phyloP scores from a whole-genome alignment of 2,888 invertebrate genomes.

The Heliconius aoede region DNA sequence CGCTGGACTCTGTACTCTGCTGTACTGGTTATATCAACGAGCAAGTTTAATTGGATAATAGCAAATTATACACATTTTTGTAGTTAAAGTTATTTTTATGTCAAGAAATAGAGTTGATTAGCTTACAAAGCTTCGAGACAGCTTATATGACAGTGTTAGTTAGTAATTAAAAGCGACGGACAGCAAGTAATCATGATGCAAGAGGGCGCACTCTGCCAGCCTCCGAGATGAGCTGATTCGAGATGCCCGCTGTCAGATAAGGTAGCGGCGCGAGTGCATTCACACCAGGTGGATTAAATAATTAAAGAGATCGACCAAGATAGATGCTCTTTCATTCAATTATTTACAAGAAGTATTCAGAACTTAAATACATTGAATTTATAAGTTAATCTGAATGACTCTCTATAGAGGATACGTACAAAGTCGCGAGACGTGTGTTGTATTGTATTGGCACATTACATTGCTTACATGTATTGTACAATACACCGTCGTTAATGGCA shows the following conservation, averaged over 20 bases:
- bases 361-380: background rate
- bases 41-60: background rate
- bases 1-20: background rate
- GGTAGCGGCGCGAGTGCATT: background rate
- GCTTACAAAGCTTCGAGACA: background rate
- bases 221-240: constrained; percentile 15
- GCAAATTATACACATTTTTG: background rate
- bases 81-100: background rate
- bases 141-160: background rate
- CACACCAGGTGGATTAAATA: background rate
- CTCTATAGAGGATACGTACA: background rate
- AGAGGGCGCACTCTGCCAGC: constrained; percentile 33
- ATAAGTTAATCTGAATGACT: background rate
- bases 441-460: background rate
- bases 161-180: background rate
- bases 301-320: background rate
- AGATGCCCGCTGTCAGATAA: constrained; percentile 21
- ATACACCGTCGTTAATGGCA: constrained; percentile 18
- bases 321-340: background rate
- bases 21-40: background rate
- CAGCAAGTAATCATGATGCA: constrained; percentile 39
- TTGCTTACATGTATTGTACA: background rate
- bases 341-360: background rate
- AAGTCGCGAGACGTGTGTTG: background rate
- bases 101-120: background rate